Evolutionary conservation across 2,888 invertebrate genomes (phyloP), one percentile per base, ranked within the genome.

Genomic region (Cantharis lateralis): DNA sequence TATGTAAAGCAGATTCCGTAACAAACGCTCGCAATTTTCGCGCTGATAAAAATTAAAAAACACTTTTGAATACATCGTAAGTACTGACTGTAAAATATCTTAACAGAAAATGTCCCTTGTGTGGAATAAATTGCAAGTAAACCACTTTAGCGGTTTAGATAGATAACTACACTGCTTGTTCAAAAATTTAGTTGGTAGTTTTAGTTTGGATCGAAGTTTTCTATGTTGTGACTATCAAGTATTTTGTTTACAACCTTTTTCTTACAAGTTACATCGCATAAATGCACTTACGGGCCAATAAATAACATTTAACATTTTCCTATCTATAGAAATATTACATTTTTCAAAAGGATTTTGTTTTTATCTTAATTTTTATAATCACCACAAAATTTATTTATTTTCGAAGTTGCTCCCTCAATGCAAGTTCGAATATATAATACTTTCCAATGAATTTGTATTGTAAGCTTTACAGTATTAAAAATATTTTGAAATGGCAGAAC

Each of bases 81-180:
- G 68, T 62, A 72, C 72, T 69, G 28, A 68, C 70, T 69, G 48
- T 28, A 72, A 66, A 74, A 70, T 71, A 78, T 71, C 75, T 68
- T 71, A 28, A 71, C 68, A 74, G 68, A 75, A 74, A 78, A 72
- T 75, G 75, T 75, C 78, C 70, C 78, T 78, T 16, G 75, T 32
- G 78, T 75, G 68, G 66, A 63, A 26, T 78, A 72, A 75, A 75
- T 76, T 72, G 76, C 62, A 69, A 62, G 32, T 68, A 71, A 76
- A 76, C 72, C 72, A 76, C 76, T 76, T 72, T 61, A 75, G 70
- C 72, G 69, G 70, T 72, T 73, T 64, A 77, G 77, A 48, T 48
- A 48, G 48, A 77, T 78, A 78, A 70, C 75, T 72, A 78, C 70
- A 24, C 62, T 69, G 63, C 66, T 78, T 48, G 48, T 48, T 48